Percentiles rank a stretch among this genome's conserved stretches.
phyloP scores from a whole-genome alignment of 2,113 vertebrate genomes.

The Spermophilus dauricus region DNA sequence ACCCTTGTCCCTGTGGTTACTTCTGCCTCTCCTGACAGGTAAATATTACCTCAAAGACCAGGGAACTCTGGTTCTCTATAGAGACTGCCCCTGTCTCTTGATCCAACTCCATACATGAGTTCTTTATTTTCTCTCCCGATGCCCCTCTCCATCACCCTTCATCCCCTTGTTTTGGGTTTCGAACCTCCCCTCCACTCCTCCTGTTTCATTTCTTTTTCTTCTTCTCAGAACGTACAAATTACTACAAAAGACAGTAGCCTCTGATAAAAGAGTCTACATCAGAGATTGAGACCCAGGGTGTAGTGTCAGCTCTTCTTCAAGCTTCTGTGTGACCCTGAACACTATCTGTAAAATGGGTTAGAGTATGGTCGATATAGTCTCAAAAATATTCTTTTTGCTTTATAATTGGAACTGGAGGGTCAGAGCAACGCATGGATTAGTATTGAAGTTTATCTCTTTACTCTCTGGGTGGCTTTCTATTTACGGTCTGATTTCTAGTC shows the following conservation, averaged over 20 bases:
- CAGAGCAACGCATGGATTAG: background rate
- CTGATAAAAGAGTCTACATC: background rate
- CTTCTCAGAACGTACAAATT: background rate
- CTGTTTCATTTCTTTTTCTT: background rate
- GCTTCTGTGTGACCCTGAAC: background rate
- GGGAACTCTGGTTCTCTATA: background rate
- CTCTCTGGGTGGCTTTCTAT: background rate
- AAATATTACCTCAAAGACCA: background rate
- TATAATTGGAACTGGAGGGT: background rate
- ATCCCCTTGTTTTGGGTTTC: background rate
- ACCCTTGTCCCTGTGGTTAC: background rate
- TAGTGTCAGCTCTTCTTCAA: background rate
- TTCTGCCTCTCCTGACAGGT: background rate
- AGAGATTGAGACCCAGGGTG: background rate
- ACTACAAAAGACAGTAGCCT: background rate
- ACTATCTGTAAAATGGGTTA: background rate
- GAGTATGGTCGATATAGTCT: accelerated
- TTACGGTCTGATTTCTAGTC: background rate
- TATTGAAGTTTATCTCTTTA: background rate
- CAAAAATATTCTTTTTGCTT: background rate
- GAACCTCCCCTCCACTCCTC: too few relatives aligned
- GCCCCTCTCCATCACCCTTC: too few relatives aligned
- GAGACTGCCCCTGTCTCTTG: too few relatives aligned
- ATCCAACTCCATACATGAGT: background rate
- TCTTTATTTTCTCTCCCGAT: background rate